Evolutionary conservation across 2,113 vertebrate genomes (phyloP).

Genomic region (Willisornis vidua): DNA sequence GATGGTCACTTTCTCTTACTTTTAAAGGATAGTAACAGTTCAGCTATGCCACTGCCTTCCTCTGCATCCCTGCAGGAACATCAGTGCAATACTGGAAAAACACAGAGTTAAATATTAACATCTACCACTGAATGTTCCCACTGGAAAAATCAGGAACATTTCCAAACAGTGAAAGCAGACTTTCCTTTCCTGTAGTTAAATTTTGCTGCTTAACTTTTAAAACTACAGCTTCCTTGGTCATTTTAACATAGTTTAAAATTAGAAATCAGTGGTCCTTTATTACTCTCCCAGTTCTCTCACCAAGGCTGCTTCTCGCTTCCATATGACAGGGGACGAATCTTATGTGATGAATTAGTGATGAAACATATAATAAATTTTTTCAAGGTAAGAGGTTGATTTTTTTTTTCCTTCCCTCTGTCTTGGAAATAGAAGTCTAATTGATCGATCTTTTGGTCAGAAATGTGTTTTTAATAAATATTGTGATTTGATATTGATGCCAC

Average conservation of each 20-base stretch:
- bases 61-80: neutral
- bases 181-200: conserved; percentile 26
- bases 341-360: neutral
- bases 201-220: neutral
- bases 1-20: neutral
- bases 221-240: neutral
- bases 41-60: neutral
- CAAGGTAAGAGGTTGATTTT: neutral
- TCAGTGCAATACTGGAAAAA: conserved; percentile 39
- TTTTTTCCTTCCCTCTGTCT: neutral
- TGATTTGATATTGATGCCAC: neutral
- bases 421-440: neutral
- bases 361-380: neutral
- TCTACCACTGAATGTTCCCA: neutral
- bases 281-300: neutral
- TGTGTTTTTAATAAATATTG: neutral
- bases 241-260: neutral
- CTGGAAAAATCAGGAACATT: conserved; percentile 23
- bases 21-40: neutral
- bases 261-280: neutral
- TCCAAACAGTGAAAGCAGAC: conserved; percentile 43
- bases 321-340: neutral
- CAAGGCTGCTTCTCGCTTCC: neutral
- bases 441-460: neutral
- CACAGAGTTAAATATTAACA: conserved; percentile 58